phyloP scores from a whole-genome alignment of 92 coral and sea anemone species.

The Nematostella vectensis region DNA sequence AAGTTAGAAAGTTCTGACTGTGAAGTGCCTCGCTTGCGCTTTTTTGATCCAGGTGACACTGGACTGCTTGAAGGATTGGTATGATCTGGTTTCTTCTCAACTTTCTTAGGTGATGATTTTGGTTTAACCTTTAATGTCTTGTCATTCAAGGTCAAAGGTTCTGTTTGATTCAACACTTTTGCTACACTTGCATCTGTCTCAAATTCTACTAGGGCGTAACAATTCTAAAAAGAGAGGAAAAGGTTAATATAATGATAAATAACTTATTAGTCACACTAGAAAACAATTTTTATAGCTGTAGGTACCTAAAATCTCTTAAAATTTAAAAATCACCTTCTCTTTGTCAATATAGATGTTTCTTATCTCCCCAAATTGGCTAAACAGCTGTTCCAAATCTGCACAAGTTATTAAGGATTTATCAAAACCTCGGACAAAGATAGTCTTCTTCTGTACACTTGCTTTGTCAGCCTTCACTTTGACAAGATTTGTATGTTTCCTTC shows the following conservation, averaged over 20 bases:
- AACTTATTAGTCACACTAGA: no score
- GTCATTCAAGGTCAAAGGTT: conserved; percentile 53
- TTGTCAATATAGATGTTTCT: conserved; percentile 78
- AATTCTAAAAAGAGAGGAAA: conserved; percentile 69
- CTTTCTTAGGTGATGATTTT: no score
- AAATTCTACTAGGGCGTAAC: conserved; percentile 87
- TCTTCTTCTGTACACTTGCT: conserved; percentile 33
- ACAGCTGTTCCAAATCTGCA: conserved; percentile 55
- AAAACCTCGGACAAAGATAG: conserved; percentile 78
- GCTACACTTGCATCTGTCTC: conserved; percentile 43
- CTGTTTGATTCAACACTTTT: conserved; percentile 35
- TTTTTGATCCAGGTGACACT: no score
- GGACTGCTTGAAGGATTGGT: no score
- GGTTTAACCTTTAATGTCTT: conserved; percentile 66
- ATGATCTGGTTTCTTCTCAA: no score
- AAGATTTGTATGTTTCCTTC: conserved; percentile 76
- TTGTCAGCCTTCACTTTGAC: conserved; percentile 49
- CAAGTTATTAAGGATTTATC: conserved; percentile 55
- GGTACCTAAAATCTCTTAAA: no score
- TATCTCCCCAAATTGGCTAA: conserved; percentile 63
- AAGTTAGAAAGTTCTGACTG: no score
- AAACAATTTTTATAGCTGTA: no score
- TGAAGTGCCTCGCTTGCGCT: no score
- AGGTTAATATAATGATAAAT: no score
- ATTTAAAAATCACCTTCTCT: conserved; percentile 80